Evolutionary conservation across 1,140 invertebrate species (phyloP).

Genomic region (Pogonus chalceus): DNA sequence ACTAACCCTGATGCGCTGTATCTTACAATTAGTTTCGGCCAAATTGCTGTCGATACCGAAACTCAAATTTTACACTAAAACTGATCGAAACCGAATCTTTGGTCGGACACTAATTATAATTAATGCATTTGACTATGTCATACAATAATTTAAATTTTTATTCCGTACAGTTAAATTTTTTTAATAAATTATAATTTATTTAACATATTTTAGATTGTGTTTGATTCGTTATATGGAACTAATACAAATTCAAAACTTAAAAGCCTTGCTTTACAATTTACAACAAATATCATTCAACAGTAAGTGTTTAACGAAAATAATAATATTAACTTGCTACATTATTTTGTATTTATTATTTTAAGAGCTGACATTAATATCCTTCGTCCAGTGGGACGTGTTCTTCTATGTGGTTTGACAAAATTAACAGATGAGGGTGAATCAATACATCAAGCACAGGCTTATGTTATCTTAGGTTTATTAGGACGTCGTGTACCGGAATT

Average conservation of each 20-base stretch:
- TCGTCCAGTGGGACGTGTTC: conserved; percentile 49
- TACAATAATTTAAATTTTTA: background rate
- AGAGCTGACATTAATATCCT: conserved; percentile 51
- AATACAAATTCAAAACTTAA: conserved; percentile 77
- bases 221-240: conserved; percentile 75
- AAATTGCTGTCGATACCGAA: too few species aligned
- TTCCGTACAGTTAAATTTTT: background rate
- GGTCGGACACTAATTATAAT: too few species aligned
- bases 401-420: conserved; percentile 60
- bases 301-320: conserved; percentile 14
- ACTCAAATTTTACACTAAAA: too few species aligned
- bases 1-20: too few species aligned
- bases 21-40: too few species aligned
- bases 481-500: conserved; percentile 55
- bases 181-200: conserved; percentile 9
- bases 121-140: too few species aligned
- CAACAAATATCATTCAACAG: conserved; percentile 51
- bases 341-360: conserved; percentile 22
- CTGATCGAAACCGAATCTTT: too few species aligned
- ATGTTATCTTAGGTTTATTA: conserved; percentile 63
- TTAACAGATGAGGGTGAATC: conserved; percentile 53
- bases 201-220: conserved; percentile 56
- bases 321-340: background rate
- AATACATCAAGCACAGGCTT: conserved; percentile 58
- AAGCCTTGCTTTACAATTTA: conserved; percentile 69